Evolutionary conservation across 2,113 vertebrate genomes (phyloP).

Genomic region (Pluvialis apricaria): DNA sequence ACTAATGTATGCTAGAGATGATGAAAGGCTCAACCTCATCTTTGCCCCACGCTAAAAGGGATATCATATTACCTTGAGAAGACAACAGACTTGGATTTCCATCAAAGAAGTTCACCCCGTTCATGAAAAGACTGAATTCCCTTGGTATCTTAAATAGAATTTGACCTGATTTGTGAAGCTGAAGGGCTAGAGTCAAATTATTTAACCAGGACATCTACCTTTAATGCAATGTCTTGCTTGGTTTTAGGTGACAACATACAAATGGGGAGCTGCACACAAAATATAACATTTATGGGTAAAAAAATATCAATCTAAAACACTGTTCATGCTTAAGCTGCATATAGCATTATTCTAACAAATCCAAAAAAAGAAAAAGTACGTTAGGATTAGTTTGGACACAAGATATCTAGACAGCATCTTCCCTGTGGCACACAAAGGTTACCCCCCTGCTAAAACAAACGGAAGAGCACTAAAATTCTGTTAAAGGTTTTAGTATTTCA

Average conservation of each 20-base stretch:
- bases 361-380: neutral
- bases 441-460: neutral
- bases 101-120: slow-evolving; percentile 4
- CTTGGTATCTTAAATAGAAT: neutral
- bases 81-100: slow-evolving; percentile 4
- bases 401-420: neutral
- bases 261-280: neutral
- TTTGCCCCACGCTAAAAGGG: neutral
- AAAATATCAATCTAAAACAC: neutral
- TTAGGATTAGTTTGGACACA: neutral
- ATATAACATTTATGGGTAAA: neutral
- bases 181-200: neutral
- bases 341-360: neutral
- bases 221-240: neutral
- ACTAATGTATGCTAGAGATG: slow-evolving; percentile 9
- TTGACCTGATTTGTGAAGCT: neutral
- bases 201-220: neutral
- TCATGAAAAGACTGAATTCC: neutral
- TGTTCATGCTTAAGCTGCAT: neutral
- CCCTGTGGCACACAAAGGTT: neutral
- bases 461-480: neutral
- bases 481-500: neutral
- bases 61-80: slow-evolving; percentile 2
- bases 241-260: neutral
- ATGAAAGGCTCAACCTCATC: slow-evolving; percentile 9